phyloP scores from a whole-genome alignment of 2,113 vertebrate species.

The Phylloscopus trochiloides region DNA sequence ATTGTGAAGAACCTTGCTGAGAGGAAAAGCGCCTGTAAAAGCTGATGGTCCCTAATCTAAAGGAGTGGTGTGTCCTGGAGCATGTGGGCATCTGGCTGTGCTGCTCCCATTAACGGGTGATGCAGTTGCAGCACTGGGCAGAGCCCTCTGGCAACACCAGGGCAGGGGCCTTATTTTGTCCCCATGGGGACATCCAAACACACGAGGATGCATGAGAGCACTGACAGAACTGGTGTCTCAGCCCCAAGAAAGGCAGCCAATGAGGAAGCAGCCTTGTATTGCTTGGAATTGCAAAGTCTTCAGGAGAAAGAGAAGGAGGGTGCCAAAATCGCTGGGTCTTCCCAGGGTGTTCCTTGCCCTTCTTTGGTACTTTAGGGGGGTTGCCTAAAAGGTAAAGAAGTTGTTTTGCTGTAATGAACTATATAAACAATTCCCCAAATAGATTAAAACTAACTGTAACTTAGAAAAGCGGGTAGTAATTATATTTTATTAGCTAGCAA shows the following conservation, averaged over 20 bases:
- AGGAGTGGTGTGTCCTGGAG: not conserved
- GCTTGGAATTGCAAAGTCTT: not conserved
- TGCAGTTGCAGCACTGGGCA: not conserved
- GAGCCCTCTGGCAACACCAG: not conserved
- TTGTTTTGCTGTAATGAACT: constrained; percentile 81
- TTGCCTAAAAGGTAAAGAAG: constrained; percentile 57
- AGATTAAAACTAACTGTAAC: constrained; percentile 86
- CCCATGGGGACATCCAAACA: not conserved
- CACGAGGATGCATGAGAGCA: accelerated
- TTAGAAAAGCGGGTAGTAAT: constrained; percentile 80
- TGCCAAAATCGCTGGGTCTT: not conserved
- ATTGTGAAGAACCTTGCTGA: not conserved
- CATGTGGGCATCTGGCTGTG: accelerated
- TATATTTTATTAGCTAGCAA: constrained; percentile 84
- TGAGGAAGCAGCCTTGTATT: not conserved
- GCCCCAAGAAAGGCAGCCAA: not conserved
- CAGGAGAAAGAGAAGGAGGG: not conserved
- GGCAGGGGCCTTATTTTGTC: not conserved
- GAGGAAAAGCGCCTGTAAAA: not conserved
- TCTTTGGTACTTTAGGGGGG: not conserved
- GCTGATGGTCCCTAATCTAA: not conserved
- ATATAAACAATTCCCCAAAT: constrained; percentile 85
- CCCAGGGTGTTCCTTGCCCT: not conserved
- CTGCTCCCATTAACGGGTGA: accelerated
- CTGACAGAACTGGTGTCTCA: not conserved